Evolutionary conservation across 2,797 vertebrate genomes (phyloP), one percentile per base, ranked within the genome.

Genomic region (Lutjanus argentimaculatus): DNA sequence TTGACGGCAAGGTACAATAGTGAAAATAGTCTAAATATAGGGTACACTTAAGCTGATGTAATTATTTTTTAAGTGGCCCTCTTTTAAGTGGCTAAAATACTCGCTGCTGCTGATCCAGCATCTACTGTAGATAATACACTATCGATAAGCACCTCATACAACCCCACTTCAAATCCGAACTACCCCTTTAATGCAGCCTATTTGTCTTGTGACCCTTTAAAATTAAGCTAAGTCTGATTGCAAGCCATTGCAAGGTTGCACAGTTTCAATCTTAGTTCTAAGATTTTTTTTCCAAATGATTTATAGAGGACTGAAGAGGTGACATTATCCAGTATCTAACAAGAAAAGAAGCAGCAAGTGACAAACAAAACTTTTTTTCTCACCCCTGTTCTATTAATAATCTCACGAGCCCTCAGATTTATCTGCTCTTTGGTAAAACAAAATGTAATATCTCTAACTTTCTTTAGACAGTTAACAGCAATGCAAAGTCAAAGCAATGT

Each of bases 401-500:
- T 25, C n/a, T 64, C 40, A 55, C 4, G 8, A 21, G 14, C 51
- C 36, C 13, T 21, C 40, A n/a, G n/a, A 7, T 62, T 43, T 55
- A 36, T 10, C 12, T 45, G 30, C 30, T 6, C 30, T 36, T 36
- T 6, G 30, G 30, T 36, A 36, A 36, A 36, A 3, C 30, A 36
- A 36, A 25, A 25, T 25, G 25, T 25, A 25, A 36, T 36, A 36
- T 36, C 30, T 36, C 30, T 36, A 36, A 36, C 30, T 5, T 36
- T 36, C 17, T 45, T 21, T 17, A 4, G 43, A 22, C 8, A 76
- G 66, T 71, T 62, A 25, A 67, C 13, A 72, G 25, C 61, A 63
- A 22, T 52, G 11, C 22, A 64, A 67, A 62, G 25, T 17, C 14
- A 64, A 82, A 42, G 13, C 7, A 72, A 7, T 13, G 13, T 21